Base-by-base conservation (phyloP, 2,888 invertebrate genomes). In the Yponomeuta malinellus region DNA sequence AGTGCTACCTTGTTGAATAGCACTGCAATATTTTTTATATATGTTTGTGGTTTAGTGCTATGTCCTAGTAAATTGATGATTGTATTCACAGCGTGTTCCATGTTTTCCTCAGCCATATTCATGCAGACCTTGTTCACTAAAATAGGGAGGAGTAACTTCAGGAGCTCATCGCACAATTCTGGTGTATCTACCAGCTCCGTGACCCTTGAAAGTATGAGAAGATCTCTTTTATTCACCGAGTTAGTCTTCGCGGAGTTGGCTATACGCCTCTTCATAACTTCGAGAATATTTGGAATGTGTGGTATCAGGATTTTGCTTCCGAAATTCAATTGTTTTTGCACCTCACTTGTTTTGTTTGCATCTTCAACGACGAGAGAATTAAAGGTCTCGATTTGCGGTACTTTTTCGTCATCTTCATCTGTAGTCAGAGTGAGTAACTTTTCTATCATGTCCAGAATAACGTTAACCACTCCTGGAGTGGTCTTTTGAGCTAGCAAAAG, bases 231-330 rank as follows among this genome's bases (percentile, higher is more conserved):
- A 73, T 94, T 95, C 0, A 97, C 89, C 3, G 92, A 91, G 74
- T 93, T 94, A 1, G 91, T 93, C 73, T 93, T 90, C 0, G 93
- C 90, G 72, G 93, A 94, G 73, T 93, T 92, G 1, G 93, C 92
- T 68, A 96, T 92, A 76, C 94, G 95, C 70, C 90, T 87, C 79
- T 95, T 94, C 79, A 97, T 93, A 68, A 95, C 93, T 74, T 94
- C 93, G 71, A 98, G 87, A 74, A 98, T 94, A 70, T 90, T 90
- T 5, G 94, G 90, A 48, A 97, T 94, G 78, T 97, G 95, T 0
- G 96, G 96, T 67, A 95, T 85, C 4, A 98, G 83, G 71, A 98
- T 94, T 73, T 93, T 92, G 72, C 96, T 95, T 0, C 97, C 97
- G 75, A 93, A 95, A 83, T 96, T 96, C 5, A 95, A 89, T 65